phyloP scores from a whole-genome alignment of 2,888 invertebrate genomes.

The Julus scanicus region DNA sequence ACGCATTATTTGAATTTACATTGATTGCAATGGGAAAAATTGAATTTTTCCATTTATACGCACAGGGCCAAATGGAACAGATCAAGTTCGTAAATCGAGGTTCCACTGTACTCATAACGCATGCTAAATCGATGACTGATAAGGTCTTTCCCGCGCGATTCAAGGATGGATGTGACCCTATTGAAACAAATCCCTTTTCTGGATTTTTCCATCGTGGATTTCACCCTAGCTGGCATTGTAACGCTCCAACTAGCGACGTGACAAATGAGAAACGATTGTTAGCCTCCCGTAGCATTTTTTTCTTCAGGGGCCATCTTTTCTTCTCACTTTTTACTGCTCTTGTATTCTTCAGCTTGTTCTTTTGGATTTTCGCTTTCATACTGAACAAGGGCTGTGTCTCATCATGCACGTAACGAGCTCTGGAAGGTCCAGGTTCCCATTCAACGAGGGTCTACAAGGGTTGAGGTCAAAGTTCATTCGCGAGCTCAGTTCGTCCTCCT shows the following conservation, averaged over 20 bases:
- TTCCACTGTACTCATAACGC: no score
- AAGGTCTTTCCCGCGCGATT: slow-evolving; percentile 12
- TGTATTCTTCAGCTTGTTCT: slow-evolving; percentile 47
- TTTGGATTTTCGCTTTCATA: slow-evolving; percentile 40
- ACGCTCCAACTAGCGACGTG: slow-evolving; percentile 45
- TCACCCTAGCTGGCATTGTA: slow-evolving; percentile 23
- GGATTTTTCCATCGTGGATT: slow-evolving; percentile 17
- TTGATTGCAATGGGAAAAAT: no score
- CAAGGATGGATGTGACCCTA: slow-evolving; percentile 42
- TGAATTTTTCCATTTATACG: no score
- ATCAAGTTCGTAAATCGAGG: no score
- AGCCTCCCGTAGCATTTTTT: slow-evolving; percentile 45
- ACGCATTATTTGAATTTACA: no score
- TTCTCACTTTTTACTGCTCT: slow-evolving; percentile 31
- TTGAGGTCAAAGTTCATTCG: slow-evolving; percentile 32
- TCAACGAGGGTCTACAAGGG: slow-evolving; percentile 34
- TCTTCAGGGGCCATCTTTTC: background rate
- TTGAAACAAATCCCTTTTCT: slow-evolving; percentile 40
- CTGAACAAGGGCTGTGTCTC: slow-evolving; percentile 43
- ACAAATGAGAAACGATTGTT: slow-evolving; percentile 47
- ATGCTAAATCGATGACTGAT: slow-evolving; percentile 45
- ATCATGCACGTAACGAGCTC: slow-evolving; percentile 47
- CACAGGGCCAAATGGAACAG: no score
- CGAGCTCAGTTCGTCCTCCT: slow-evolving; percentile 37
- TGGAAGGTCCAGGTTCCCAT: slow-evolving; percentile 45